Base-by-base conservation (phyloP, 2,797 vertebrate species). In the Sus cebifrons region DNA sequence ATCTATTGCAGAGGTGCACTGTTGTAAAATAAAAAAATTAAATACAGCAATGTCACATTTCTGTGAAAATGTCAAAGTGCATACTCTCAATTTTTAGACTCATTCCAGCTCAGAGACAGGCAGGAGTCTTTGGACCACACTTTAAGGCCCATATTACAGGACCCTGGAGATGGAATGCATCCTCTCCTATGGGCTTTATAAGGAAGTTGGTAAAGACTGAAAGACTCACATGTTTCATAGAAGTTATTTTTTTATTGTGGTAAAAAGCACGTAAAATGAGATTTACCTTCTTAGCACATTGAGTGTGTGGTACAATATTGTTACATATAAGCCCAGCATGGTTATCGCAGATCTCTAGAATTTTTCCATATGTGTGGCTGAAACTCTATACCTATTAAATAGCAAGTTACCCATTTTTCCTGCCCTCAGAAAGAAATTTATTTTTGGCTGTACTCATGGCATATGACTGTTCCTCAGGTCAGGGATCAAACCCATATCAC, bases 11-110 rank as follows among this genome's bases (percentile, higher is more conserved):
- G 29, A 83, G 13, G 74, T 68, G 89, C 32, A 71, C 1, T 81
- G 3, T 65, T 73, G 32, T 62, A 91, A 94, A 92, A 89, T 74
- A 74, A 77, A 91, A 83, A 6, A 29, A 92, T 52, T 14, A 89
- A 83, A 36, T 67, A 40, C 14, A 2, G 8, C n/a, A 58, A 49
- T 32, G 18, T 75, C 23, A 62, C 58, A 54, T 89, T 70, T 88
- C 4, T 54, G 4, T 40, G 68, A 74, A 82, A 79, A 68, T 40
- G n/a, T 86, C 56, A 92, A 83, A 73, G 10, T 23, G 2, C 16
- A 3, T 6, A 14, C 1, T 62, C 2, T 88, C 2, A 7, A 27
- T 14, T 83, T 89, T 62, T 82, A 25, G 73, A 13, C 16, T 74
- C 64, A 70, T 29, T 62, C 3, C 11, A 70, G 17, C 68, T 92